These are phyloP conservation scores for Ethmia dodecea DNA, from an alignment of 2,888 invertebrate species.

Conservation along the genomic window DNA sequence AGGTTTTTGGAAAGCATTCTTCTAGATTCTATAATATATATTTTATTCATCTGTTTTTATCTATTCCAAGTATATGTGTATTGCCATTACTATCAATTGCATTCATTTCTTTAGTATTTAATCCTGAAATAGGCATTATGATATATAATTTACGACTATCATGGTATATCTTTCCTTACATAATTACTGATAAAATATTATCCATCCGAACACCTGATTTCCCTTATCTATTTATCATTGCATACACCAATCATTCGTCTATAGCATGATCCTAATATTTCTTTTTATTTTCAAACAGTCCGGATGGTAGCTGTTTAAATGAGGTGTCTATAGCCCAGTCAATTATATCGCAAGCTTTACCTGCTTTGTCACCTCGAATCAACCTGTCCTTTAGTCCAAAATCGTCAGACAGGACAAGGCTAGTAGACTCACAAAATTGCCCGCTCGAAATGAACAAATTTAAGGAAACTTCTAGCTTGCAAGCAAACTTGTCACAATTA, in stretches of 20 bases:
- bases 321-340: constrained; percentile 74
- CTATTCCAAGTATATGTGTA: too few species aligned
- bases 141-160: too few species aligned
- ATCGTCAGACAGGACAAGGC: constrained; percentile 64
- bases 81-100: too few species aligned
- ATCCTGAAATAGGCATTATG: too few species aligned
- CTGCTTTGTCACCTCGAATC: constrained; percentile 65
- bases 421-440: constrained; percentile 50
- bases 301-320: constrained; percentile 73
- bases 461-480: constrained; percentile 39
- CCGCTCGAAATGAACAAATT: constrained; percentile 58
- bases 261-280: constrained; percentile 37
- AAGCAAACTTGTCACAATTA: constrained; percentile 45
- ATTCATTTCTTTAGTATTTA: too few species aligned
- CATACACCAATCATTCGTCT: constrained; percentile 9
- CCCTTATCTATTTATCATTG: too few species aligned
- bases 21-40: constrained; percentile 31
- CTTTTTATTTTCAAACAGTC: constrained; percentile 43
- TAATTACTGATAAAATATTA: too few species aligned
- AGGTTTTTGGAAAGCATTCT: constrained; percentile 65
- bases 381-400: constrained; percentile 65
- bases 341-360: constrained; percentile 75
- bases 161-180: too few species aligned
- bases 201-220: too few species aligned
- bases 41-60: not conserved